Evolutionary conservation across 2,888 invertebrate species (phyloP).

Genomic region (Mythimna albipuncta): DNA sequence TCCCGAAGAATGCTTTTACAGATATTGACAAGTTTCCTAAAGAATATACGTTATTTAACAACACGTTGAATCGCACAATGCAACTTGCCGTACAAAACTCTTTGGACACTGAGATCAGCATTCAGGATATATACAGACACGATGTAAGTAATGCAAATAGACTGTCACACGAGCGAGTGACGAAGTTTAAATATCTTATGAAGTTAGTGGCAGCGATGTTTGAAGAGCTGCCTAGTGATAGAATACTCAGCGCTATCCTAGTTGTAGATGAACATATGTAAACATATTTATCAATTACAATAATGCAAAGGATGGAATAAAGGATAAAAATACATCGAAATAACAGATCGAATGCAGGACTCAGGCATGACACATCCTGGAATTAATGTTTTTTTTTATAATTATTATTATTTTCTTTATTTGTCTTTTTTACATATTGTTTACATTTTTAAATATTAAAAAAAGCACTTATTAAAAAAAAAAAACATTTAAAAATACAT

Average conservation of each 20-base stretch:
- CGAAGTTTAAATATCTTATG: conserved; percentile 16
- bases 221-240: conserved; percentile 25
- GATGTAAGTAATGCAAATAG: neutral
- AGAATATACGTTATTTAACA: conserved; percentile 37
- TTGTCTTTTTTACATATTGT: too few species aligned
- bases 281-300: too few species aligned
- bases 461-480: too few species aligned
- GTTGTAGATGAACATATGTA: neutral
- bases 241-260: conserved; percentile 27
- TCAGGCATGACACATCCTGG: too few species aligned
- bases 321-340: too few species aligned
- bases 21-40: conserved; percentile 32
- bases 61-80: neutral
- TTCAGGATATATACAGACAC: conserved; percentile 42
- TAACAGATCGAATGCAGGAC: too few species aligned
- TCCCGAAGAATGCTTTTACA: conserved; percentile 15
- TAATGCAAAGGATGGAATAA: too few species aligned
- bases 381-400: too few species aligned
- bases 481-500: too few species aligned
- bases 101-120: conserved; percentile 9
- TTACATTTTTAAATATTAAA: too few species aligned
- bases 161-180: neutral
- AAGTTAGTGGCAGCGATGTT: conserved; percentile 27
- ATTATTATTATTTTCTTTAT: too few species aligned
- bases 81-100: neutral